phyloP scores from a whole-genome alignment of 2,888 invertebrate species.

The Paralinhomoeus sp. region DNA sequence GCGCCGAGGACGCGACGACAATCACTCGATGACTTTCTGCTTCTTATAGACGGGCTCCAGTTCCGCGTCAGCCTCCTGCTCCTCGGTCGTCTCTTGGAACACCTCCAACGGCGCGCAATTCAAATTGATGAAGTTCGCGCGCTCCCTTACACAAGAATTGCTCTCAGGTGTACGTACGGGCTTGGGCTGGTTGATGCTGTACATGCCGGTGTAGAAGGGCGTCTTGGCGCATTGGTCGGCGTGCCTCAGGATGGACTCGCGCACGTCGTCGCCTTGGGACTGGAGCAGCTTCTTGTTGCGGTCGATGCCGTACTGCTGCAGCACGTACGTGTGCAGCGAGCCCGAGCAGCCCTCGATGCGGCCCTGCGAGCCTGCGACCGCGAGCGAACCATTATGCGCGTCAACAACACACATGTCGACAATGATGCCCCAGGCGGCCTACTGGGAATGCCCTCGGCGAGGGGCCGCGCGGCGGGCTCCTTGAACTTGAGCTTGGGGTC shows the following conservation, averaged over 20 bases:
- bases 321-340: constrained; percentile 82
- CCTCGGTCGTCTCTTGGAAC: constrained; percentile 14
- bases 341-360: constrained; percentile 30
- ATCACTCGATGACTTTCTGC: background rate
- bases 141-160: too few species aligned
- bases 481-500: constrained; percentile 31
- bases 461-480: constrained; percentile 21
- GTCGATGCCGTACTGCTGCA: constrained; percentile 62
- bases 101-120: too few species aligned
- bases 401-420: background rate
- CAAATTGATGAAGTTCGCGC: too few species aligned
- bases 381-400: background rate
- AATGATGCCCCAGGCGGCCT: background rate
- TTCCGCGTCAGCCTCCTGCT: background rate
- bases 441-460: background rate
- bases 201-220: constrained; percentile 17
- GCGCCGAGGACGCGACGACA: too few species aligned
- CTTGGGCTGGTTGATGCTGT: constrained; percentile 18
- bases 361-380: background rate
- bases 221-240: constrained; percentile 21
- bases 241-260: constrained; percentile 20
- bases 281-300: constrained; percentile 18
- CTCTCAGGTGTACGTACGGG: too few species aligned
- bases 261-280: constrained; percentile 19
- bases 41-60: constrained; percentile 1